Base-by-base conservation (phyloP, 2,888 invertebrate species). In the Crepidodera aurea region DNA sequence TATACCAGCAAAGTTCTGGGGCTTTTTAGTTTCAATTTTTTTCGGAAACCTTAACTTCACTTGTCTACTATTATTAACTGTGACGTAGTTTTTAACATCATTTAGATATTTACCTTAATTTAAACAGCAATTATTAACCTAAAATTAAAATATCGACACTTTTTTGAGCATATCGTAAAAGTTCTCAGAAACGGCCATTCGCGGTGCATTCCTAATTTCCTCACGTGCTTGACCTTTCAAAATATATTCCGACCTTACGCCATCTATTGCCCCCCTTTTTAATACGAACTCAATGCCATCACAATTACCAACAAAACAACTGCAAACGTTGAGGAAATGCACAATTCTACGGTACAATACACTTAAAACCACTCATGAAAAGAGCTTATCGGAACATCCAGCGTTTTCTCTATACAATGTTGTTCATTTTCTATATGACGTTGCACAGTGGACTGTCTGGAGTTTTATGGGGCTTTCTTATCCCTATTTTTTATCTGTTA, bases 301-400 rank as follows among this genome's bases (percentile, higher is more conserved):
- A 67, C 61, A 65, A 67, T 67, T 63, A 62, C 65, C 55, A 40
- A 42, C 29, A 46, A 44, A 44, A n/a, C n/a, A n/a, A 40, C 60
- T 55, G 60, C 65, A 55, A 64, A 65, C 67, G 64, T 64, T 60
- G 61, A 65, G 67, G 65, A 68, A 68, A 64, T 65, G 63, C 64
- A 61, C 67, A 62, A 68, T 68, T 61, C 64, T 46, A 65, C 60
- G 67, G 63, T 62, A 64, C 55, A 64, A 22, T 61, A 58, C 59
- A 63, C 64, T 59, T 58, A 51, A 63, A 65, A 60, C 65, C 59
- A 60, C 61, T 60, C 60, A 40, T 39, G 58, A 58, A 46, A 53
- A 51, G 57, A 53, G 57, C 57, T 62, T 40, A 62, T 62, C 58
- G 53, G 40, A 40, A 29, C 42, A 34, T 34, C 39, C 44, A 42